Percentiles rank a stretch among this genome's conserved stretches.
Conservation (phyloP, 2,888 invertebrate genomes). For the Aquatica leii region DNA sequence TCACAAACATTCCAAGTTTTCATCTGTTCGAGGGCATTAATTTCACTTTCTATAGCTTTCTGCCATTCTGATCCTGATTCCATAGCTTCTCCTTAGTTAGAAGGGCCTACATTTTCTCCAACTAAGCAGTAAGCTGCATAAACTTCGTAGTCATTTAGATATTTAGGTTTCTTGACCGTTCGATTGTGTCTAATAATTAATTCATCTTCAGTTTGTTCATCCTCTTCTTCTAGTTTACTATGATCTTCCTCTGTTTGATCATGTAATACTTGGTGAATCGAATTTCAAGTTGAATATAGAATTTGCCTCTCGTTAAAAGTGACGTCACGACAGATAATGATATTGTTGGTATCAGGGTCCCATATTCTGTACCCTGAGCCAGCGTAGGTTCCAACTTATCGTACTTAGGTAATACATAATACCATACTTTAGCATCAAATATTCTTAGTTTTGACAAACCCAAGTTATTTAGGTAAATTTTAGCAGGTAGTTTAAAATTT, state of each 20-base stretch:
- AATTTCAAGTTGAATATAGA: slow-evolving; percentile 1
- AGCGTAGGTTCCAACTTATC: slow-evolving; percentile 4
- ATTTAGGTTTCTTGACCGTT: slow-evolving; percentile 9
- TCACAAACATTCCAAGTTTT: slow-evolving; percentile 12
- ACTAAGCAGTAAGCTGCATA: slow-evolving; percentile 22
- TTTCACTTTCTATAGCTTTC: slow-evolving; percentile 18
- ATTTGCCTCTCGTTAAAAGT: slow-evolving; percentile 1
- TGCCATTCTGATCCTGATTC: slow-evolving; percentile 5
- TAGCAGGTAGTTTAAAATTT: too few relatives aligned
- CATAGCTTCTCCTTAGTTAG: slow-evolving; percentile 18
- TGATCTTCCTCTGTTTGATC: neutral
- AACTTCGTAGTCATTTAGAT: slow-evolving; percentile 20
- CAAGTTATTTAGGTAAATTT: too few relatives aligned
- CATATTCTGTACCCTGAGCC: neutral
- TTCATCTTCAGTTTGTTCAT: neutral
- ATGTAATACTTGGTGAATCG: neutral
- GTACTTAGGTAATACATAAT: neutral
- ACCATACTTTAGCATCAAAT: slow-evolving; percentile 10
- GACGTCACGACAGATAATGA: slow-evolving; percentile 4
- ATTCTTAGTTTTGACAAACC: too few relatives aligned
- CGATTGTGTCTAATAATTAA: neutral
- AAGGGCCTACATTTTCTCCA: slow-evolving; percentile 8
- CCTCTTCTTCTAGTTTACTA: neutral
- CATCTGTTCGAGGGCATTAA: slow-evolving; percentile 14
- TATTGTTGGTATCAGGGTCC: neutral